Evolutionary conservation across 2,888 invertebrate genomes (phyloP), one percentile per base, ranked within the genome.

Genomic region (Branchinecta sandiegonensis): DNA sequence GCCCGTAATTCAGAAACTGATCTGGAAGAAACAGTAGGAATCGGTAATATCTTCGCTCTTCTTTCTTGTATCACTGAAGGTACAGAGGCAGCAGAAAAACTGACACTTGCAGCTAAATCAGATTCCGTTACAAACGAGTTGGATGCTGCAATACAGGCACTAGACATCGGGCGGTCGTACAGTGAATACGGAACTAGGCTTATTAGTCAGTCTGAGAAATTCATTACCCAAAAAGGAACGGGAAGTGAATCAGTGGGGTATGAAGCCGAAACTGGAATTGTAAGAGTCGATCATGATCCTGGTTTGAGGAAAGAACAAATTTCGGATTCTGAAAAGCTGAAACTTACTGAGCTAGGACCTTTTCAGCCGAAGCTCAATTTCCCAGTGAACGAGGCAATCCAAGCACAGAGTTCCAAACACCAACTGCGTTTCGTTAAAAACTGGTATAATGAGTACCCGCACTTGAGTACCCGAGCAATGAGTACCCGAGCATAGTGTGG

Each of bases 241-340:
- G 37, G 37, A 37, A 37, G 6, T 37, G 37, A 37, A 56, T 56
- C 56, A 8, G 56, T 56, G n/a, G 56, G 8, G 14, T 56, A 2
- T n/a, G 56, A 56, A 8, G 56, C 5, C 56, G 47, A 23, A 23
- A 23, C 23, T 23, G 23, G 3, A 23, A 23, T 23, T 23, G 23
- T 23, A 23, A 23, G 23, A 23, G 23, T 23, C 23, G 23, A 23
- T 1, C 23, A 23, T 23, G 23, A 66, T 37, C 66, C 48, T 66
- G 66, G 65, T 48, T 66, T 46, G 66, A 46, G 66, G 17, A 46
- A 46, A 46, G 47, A 46, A 66, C n/a, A 66, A 66, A 11, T 66
- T 46, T 17, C 47, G 46, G 66, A 66, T 14, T 56, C 23, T 3
- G 23, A 23, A 23, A 23, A 23, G 23, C 23, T 23, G 23, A 23